Percentiles rank a stretch among this genome's conserved stretches.
These are phyloP conservation scores for Eubasilissa splendida DNA, from an alignment of 2,888 invertebrate species.

Conservation along the genomic window DNA sequence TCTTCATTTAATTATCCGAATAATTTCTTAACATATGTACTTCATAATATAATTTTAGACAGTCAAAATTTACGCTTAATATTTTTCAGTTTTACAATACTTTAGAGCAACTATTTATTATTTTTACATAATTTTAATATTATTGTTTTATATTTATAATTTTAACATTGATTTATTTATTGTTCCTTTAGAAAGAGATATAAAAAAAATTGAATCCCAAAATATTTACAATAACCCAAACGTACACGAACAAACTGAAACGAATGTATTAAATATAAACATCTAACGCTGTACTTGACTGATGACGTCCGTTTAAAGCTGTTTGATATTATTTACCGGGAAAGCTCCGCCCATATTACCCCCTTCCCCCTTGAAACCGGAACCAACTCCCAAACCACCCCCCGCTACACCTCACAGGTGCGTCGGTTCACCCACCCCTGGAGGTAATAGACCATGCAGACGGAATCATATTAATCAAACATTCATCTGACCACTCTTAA, in stretches of 20 bases:
- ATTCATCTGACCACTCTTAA: slow-evolving; percentile 13
- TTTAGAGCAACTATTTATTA: too few relatives aligned
- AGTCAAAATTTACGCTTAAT: too few relatives aligned
- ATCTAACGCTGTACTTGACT: slow-evolving; percentile 3
- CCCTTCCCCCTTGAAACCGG: neutral
- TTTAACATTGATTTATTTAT: too few relatives aligned
- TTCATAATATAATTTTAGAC: too few relatives aligned
- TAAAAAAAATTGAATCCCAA: neutral
- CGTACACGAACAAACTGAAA: slow-evolving; percentile 14
- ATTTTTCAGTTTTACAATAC: too few relatives aligned
- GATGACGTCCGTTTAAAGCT: slow-evolving; percentile 16
- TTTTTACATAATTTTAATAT: too few relatives aligned
- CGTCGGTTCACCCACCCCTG: slow-evolving; percentile 7
- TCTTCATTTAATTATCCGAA: too few relatives aligned
- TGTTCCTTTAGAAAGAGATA: too few relatives aligned
- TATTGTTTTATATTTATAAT: too few relatives aligned
- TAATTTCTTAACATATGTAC: too few relatives aligned
- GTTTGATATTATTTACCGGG: slow-evolving; percentile 32
- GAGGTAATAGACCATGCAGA: slow-evolving; percentile 17
- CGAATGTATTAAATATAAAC: neutral
- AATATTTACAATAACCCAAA: neutral
- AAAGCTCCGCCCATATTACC: neutral
- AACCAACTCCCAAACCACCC: neutral
- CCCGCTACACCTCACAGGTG: slow-evolving; percentile 22
- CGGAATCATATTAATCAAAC: slow-evolving; percentile 7